Base-by-base conservation (phyloP, 2,797 vertebrate genomes). In the Silurus aristotelis region DNA sequence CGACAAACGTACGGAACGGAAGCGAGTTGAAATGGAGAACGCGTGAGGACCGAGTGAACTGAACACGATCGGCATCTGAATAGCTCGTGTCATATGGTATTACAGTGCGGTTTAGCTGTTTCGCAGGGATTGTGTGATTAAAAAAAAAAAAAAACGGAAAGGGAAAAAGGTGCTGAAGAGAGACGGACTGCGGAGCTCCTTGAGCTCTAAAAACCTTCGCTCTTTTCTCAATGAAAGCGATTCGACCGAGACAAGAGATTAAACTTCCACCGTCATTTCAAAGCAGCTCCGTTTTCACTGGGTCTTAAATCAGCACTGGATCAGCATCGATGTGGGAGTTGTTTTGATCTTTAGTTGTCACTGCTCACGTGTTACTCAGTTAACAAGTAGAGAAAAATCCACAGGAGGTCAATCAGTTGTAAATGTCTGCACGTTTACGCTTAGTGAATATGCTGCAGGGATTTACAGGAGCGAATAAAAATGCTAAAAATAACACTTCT, bases 231-330 rank as follows among this genome's bases (percentile, higher is more conserved):
- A 78, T 80, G 71, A 72, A 83, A 76, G 76, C 63, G 87, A 85
- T 84, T 81, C 88, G 84, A 85, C 88, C 82, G 81, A 88, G 82
- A 72, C 80, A 71, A 82, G 76, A 31, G 83, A 73, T 72, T 86
- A 60, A 77, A 78, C 87, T 78, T 83, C 79, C 83, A 66, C 78
- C 76, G 80, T 85, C 67, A 71, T 86, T 86, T 87, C 61, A 83
- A 81, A 75, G 80, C 66, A 64, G 73, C 77, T 82, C 85, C 55
- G 72, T 81, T 72, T 79, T 61, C 46, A 56, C 80, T 80, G 84
- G 19, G 83, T 13, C 61, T 66, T 81, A 70, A 79, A 80, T 87
- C 87, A 85, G 83, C 67, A 72, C 60, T 63, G 78, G 84, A 81
- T 76, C 78, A 84, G 79, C 79, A 68, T 15, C 55, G 66, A 77